Evolutionary conservation across 2,888 invertebrate genomes (phyloP).

Genomic region (Pterobdella sp.): DNA sequence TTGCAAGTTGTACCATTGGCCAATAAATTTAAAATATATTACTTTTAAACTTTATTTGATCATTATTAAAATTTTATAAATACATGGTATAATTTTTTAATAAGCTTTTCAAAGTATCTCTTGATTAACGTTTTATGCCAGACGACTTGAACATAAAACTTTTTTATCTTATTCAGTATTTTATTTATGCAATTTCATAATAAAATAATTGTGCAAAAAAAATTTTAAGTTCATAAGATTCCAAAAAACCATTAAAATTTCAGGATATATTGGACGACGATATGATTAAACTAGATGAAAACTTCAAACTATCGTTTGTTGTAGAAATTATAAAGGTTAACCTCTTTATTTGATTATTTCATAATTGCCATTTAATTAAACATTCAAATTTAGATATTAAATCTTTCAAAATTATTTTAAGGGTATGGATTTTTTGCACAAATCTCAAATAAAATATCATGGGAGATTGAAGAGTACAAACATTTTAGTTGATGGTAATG

Average conservation of each 20-base stretch:
- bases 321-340: constrained; percentile 28
- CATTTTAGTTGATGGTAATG: constrained; percentile 34
- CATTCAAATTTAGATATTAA: too few relatives aligned
- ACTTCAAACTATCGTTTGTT: constrained; percentile 31
- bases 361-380: neutral
- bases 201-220: too few relatives aligned
- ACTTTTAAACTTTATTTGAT: neutral
- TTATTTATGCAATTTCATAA: neutral
- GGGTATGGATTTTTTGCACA: constrained; percentile 37
- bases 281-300: constrained; percentile 25
- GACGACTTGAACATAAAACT: neutral
- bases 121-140: neutral
- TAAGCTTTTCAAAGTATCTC: neutral
- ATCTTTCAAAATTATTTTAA: too few relatives aligned
- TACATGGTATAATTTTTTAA: neutral
- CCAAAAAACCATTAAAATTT: constrained; percentile 7
- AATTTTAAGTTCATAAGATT: too few relatives aligned
- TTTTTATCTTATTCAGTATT: neutral
- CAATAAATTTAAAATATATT: neutral
- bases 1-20: constrained; percentile 48
- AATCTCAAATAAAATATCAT: constrained; percentile 29
- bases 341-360: neutral
- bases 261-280: constrained; percentile 29
- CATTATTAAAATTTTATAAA: neutral
- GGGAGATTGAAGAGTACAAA: constrained; percentile 35